Conservation (phyloP, 2,888 invertebrate species). For the Chydorus sphaericus region DNA sequence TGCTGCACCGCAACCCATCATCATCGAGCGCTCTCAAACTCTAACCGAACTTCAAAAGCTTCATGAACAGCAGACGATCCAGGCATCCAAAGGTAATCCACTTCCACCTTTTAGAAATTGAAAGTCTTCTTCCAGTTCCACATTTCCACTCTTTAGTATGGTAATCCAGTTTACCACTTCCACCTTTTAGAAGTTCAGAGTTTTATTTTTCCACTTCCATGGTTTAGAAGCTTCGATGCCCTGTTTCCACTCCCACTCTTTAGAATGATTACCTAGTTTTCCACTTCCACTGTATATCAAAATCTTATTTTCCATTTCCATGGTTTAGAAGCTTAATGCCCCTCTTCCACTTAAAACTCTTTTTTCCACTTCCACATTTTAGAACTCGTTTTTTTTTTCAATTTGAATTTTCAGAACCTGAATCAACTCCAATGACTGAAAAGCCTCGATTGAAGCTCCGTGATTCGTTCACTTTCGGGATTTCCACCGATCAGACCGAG, state of each 20-base stretch:
- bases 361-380: not conserved
- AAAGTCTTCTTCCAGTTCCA: no score
- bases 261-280: no score
- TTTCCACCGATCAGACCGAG: constrained; percentile 15
- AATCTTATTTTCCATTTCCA: no score
- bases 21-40: not conserved
- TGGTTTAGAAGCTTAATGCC: no score
- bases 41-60: constrained; percentile 8
- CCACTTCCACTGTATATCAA: no score
- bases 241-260: no score
- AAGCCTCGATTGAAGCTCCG: constrained; percentile 23
- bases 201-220: no score
- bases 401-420: not conserved
- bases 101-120: not conserved
- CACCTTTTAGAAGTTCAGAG: no score
- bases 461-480: constrained; percentile 23
- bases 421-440: not conserved
- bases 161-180: no score
- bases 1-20: not conserved
- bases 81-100: not conserved
- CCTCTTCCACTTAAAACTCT: no score
- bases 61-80: constrained; percentile 8
- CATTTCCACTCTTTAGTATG: no score
- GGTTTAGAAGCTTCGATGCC: no score
- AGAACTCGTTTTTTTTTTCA: not conserved